A percentile compares a stretch with the other conserved stretches of the same genome.
phyloP scores from a whole-genome alignment of 1,140 invertebrate species.

The Neuroterus valhalla region DNA sequence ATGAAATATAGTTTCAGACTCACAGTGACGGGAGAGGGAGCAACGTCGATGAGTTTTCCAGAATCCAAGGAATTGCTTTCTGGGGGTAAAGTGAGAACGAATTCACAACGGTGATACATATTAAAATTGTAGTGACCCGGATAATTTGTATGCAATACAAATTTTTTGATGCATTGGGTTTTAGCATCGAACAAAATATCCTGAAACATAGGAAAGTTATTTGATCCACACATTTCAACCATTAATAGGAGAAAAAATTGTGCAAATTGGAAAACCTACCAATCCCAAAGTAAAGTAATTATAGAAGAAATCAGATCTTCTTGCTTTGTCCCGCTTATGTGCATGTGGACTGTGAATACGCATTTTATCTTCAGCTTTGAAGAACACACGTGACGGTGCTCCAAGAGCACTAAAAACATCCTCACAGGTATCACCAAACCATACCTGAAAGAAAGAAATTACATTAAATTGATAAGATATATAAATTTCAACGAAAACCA shows the following conservation, averaged over 20 bases:
- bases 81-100: constrained; percentile 84
- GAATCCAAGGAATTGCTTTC: constrained; percentile 75
- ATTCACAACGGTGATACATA: constrained; percentile 96
- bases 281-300: constrained; percentile 97
- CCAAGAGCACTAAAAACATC: constrained; percentile 89
- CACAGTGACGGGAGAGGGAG: constrained; percentile 78
- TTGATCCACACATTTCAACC: too few relatives aligned
- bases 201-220: constrained; percentile 76
- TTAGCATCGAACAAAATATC: constrained; percentile 97
- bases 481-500: neutral
- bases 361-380: constrained; percentile 99
- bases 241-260: too few relatives aligned
- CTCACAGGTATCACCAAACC: constrained; percentile 89
- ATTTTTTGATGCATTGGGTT: constrained; percentile 95
- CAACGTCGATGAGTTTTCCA: constrained; percentile 78
- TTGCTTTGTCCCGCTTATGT: constrained; percentile 82
- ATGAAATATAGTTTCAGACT: constrained; percentile 37
- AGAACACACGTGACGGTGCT: constrained; percentile 88
- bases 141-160: constrained; percentile 98
- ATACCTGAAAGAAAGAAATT: constrained; percentile 76
- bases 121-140: constrained; percentile 99
- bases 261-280: constrained; percentile 77
- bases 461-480: constrained; percentile 33
- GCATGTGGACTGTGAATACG: constrained; percentile 95
- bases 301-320: constrained; percentile 94